phyloP scores from a whole-genome alignment of 2,113 vertebrate genomes.

The Tachuris rubrigastra region DNA sequence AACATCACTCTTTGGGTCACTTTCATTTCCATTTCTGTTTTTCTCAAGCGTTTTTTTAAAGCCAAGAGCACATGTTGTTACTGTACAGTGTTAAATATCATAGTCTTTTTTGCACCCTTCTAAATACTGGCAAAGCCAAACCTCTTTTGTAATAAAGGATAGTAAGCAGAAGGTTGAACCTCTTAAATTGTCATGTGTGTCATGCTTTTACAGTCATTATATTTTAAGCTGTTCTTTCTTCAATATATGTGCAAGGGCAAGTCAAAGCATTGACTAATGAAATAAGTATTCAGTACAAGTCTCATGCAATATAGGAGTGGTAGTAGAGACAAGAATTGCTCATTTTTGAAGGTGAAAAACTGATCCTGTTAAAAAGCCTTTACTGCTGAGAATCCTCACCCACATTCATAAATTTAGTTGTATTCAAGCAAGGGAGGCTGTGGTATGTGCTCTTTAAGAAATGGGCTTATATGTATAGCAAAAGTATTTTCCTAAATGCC shows the following conservation, averaged over 20 bases:
- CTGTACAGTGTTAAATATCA: background rate
- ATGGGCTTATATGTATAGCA: background rate
- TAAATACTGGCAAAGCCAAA: background rate
- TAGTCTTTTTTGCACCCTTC: background rate
- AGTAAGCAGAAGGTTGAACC: background rate
- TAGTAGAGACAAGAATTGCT: background rate
- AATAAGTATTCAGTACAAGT: background rate
- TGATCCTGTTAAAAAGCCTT: background rate
- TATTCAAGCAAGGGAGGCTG: background rate
- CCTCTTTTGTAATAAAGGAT: background rate
- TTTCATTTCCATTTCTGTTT: background rate
- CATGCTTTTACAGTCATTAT: background rate
- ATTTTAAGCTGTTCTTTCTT: background rate
- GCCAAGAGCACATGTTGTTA: background rate
- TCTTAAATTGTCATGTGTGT: background rate
- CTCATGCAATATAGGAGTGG: background rate
- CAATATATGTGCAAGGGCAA: rapidly evolving
- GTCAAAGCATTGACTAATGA: background rate
- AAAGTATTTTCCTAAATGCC: background rate
- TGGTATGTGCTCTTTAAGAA: background rate
- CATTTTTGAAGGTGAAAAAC: background rate
- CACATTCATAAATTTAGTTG: background rate
- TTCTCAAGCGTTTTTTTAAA: background rate
- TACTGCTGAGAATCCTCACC: background rate
- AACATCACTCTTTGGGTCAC: background rate